Conservation (phyloP, 2,888 invertebrate genomes). For the Aquatica leii region DNA sequence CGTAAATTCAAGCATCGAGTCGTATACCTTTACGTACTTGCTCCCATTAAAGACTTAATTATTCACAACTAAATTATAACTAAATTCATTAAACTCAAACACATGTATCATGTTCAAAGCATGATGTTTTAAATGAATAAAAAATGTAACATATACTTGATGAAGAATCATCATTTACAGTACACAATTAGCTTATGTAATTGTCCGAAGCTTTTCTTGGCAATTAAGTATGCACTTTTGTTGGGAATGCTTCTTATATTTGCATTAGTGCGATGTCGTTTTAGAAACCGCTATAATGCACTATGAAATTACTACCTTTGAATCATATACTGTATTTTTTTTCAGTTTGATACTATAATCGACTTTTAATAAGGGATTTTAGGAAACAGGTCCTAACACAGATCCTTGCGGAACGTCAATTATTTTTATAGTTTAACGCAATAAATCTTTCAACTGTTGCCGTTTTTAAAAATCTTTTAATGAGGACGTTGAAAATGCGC, state of each 20-base stretch:
- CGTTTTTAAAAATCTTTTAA: no score
- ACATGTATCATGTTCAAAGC: conserved; percentile 9
- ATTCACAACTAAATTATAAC: background rate
- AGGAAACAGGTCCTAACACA: background rate
- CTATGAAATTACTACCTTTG: conserved; percentile 19
- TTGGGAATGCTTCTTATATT: conserved; percentile 23
- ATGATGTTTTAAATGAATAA: conserved; percentile 16
- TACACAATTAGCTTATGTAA: conserved; percentile 31
- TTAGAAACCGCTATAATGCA: conserved; percentile 25
- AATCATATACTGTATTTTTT: background rate
- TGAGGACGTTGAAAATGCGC: no score
- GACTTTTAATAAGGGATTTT: background rate
- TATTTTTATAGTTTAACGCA: no score
- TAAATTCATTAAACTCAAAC: no score
- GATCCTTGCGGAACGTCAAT: background rate
- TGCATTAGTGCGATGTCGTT: conserved; percentile 27
- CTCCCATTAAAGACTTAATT: conserved; percentile 11
- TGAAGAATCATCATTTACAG: conserved; percentile 32
- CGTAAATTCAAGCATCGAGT: conserved; percentile 22
- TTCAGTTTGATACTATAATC: background rate
- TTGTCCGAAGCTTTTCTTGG: conserved; percentile 31
- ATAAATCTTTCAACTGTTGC: no score
- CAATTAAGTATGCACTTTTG: conserved; percentile 33
- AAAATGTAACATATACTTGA: conserved; percentile 27
- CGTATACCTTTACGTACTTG: conserved; percentile 19